Conservation (phyloP, 1,140 invertebrate species). For the Trichonephila clavipes region DNA sequence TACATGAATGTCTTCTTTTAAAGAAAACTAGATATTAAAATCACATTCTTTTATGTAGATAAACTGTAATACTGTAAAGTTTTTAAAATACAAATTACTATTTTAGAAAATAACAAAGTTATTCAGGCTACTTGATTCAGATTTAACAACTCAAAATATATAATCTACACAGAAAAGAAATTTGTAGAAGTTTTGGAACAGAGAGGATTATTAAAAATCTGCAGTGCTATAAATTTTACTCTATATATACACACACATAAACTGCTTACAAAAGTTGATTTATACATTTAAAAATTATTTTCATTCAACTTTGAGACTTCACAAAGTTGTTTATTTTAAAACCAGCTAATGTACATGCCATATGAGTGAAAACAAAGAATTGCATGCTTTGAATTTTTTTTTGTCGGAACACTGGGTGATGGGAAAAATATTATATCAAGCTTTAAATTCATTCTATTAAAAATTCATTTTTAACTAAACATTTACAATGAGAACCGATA, state of each 20-base stretch:
- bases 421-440: conserved; percentile 3
- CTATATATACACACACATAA: not conserved
- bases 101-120: not conserved
- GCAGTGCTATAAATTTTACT: conserved; percentile 34
- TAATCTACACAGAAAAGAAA: not conserved
- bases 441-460: too few species aligned
- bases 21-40: not conserved
- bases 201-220: not conserved
- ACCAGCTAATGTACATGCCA: conserved; percentile 52
- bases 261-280: conserved; percentile 43
- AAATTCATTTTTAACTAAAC: too few species aligned
- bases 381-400: not conserved
- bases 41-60: not conserved
- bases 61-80: conserved; percentile 1
- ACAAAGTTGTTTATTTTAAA: conserved; percentile 55
- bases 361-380: not conserved
- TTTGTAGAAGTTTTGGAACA: not conserved
- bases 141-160: not conserved
- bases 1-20: not conserved
- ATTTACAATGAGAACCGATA: not conserved
- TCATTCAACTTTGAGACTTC: conserved; percentile 43
- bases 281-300: conserved; percentile 59
- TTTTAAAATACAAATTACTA: not conserved
- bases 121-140: not conserved
- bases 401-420: not conserved